These are phyloP conservation scores for Mus minutoides DNA, from an alignment of 2,797 vertebrate genomes.

Conservation along the genomic window DNA sequence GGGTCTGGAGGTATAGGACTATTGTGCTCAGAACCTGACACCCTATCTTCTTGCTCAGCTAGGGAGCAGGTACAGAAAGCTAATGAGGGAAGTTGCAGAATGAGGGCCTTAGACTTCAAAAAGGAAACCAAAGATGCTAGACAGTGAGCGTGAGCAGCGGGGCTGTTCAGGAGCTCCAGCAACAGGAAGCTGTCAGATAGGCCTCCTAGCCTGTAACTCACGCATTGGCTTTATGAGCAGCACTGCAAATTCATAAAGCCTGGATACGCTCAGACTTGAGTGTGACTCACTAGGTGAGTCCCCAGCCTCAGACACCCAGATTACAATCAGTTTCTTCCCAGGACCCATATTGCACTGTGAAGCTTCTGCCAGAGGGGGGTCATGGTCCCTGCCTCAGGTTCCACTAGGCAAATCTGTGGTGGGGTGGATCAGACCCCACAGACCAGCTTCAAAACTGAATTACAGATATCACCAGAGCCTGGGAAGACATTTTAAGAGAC, in stretches of 20 bases:
- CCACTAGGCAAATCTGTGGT: background rate
- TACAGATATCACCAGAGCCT: background rate
- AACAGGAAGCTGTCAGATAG: background rate
- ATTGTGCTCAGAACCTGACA: fast-evolving
- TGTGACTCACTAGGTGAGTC: slow-evolving; percentile 23
- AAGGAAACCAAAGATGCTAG: background rate
- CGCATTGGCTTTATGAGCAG: background rate
- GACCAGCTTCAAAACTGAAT: background rate
- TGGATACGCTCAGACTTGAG: slow-evolving; percentile 56
- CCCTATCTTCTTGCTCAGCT: background rate
- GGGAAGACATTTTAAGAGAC: background rate
- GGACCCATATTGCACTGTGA: background rate
- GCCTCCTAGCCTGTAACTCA: background rate
- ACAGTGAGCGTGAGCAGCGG: background rate
- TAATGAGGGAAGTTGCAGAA: background rate
- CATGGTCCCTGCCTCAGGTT: background rate
- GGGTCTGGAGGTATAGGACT: too few relatives aligned
- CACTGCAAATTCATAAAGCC: background rate
- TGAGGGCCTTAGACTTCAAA: background rate
- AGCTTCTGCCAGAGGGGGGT: background rate
- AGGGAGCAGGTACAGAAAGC: background rate
- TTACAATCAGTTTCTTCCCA: background rate
- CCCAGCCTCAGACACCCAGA: background rate
- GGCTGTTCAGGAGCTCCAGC: background rate
- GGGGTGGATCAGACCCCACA: too few relatives aligned